Evolutionary conservation across 1,140 invertebrate species (phyloP).

Genomic region (Rhynchophorus ferrugineus): DNA sequence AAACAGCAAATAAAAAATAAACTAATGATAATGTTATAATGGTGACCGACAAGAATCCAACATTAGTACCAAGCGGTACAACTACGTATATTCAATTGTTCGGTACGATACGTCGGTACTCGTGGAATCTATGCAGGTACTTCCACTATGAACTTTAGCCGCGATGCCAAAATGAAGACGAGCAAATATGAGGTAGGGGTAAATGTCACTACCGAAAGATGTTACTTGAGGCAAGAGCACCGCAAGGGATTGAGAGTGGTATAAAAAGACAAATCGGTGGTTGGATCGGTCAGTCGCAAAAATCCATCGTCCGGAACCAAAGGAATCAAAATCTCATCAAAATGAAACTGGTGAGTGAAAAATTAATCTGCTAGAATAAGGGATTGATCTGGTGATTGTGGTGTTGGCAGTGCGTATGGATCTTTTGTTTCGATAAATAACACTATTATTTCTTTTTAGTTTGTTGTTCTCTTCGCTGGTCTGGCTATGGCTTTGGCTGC

Average conservation of each 20-base stretch:
- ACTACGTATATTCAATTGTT: too few relatives aligned
- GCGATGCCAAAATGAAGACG: constrained; percentile 17
- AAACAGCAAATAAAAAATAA: too few relatives aligned
- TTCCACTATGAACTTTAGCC: constrained; percentile 14
- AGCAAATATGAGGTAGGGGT: constrained; percentile 8
- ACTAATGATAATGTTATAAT: too few relatives aligned
- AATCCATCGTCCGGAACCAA: background rate
- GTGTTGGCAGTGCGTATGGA: too few relatives aligned
- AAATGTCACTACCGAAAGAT: constrained; percentile 14
- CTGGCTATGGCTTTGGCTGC: constrained; percentile 36
- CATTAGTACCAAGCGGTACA: too few relatives aligned
- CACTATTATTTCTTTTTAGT: constrained; percentile 10
- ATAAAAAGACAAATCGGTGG: constrained; percentile 16
- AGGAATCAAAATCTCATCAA: constrained; percentile 3
- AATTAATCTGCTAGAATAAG: background rate
- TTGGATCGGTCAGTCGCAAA: constrained; percentile 6
- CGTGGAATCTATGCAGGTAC: background rate
- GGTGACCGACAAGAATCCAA: too few relatives aligned
- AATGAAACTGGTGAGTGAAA: constrained; percentile 23
- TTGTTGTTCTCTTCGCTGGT: constrained; percentile 5
- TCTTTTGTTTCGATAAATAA: too few relatives aligned
- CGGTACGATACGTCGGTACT: background rate
- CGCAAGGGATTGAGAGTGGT: constrained; percentile 3
- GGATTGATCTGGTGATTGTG: too few relatives aligned
- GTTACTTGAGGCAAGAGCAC: constrained; percentile 4